A percentile compares a stretch with the other conserved stretches of the same genome.
These are phyloP conservation scores for Pandemis cinnamomeana DNA, from an alignment of 2,888 invertebrate genomes.

Conservation along the genomic window DNA sequence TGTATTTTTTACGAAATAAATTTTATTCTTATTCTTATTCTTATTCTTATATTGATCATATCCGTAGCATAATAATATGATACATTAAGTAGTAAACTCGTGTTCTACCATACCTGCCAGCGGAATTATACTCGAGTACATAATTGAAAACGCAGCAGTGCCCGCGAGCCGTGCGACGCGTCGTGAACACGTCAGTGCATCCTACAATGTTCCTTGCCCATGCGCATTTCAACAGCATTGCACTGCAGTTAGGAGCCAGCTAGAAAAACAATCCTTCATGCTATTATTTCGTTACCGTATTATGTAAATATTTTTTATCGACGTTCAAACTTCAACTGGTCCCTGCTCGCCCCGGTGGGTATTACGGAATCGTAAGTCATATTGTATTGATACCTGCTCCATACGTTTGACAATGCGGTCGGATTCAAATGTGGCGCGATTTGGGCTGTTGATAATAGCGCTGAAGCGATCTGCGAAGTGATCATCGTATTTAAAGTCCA, in stretches of 20 bases:
- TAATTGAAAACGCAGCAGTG: constrained; percentile 85
- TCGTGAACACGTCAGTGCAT: constrained; percentile 72
- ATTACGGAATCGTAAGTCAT: too few species aligned
- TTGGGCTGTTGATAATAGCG: constrained; percentile 43
- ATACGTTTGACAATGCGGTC: constrained; percentile 49
- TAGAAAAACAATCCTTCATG: constrained; percentile 47
- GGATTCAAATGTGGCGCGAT: constrained; percentile 43
- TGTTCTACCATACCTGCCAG: constrained; percentile 50
- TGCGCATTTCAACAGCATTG: constrained; percentile 76
- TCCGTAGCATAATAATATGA: too few species aligned
- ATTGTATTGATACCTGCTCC: constrained; percentile 49
- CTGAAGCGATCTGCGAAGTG: constrained; percentile 40
- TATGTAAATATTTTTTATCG: too few species aligned
- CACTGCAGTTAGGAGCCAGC: constrained; percentile 80
- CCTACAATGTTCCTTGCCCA: constrained; percentile 70
- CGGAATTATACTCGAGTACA: constrained; percentile 57
- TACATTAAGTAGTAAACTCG: too few species aligned
- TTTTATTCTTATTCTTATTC: too few species aligned
- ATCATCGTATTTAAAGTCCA: constrained; percentile 60
- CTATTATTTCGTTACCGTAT: too few species aligned
- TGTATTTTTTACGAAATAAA: too few species aligned
- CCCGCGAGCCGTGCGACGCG: constrained; percentile 81
- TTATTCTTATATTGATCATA: too few species aligned
- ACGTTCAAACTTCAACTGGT: too few species aligned
- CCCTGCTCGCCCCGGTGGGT: too few species aligned